A percentile compares a stretch with the other conserved stretches of the same genome.
phyloP scores from a whole-genome alignment of 64 coral and sea anemone genomes.

The Dendrophyllia cribrosa region DNA sequence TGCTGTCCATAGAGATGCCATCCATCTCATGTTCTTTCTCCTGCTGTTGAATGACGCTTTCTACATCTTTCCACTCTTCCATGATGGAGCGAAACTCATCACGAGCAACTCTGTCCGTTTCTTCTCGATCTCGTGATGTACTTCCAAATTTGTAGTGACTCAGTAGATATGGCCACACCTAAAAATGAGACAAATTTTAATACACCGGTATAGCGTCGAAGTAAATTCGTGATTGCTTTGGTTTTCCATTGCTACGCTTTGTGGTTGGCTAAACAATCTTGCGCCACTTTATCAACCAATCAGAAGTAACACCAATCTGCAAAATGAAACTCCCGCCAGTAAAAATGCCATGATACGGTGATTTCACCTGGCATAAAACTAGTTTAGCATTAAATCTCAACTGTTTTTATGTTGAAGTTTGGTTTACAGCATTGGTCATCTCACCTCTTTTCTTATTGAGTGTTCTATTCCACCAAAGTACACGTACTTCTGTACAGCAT shows the following conservation, averaged over 20 bases:
- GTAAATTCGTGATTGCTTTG: too few species aligned
- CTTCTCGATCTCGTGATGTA: slow-evolving; percentile 71
- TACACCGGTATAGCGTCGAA: too few species aligned
- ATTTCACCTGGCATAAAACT: too few species aligned
- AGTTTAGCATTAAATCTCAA: too few species aligned
- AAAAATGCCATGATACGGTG: too few species aligned
- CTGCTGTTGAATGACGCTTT: slow-evolving; percentile 69
- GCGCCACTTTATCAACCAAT: too few species aligned
- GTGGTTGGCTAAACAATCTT: too few species aligned
- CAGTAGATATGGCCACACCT: slow-evolving; percentile 99
- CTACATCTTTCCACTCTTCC: slow-evolving; percentile 94
- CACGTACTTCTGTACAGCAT: slow-evolving; percentile 53
- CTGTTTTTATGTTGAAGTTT: too few species aligned
- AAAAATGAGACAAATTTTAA: background rate
- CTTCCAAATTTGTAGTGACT: slow-evolving; percentile 92
- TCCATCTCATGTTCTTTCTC: slow-evolving; percentile 89
- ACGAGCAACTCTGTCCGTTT: slow-evolving; percentile 44
- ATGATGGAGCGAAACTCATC: slow-evolving; percentile 67
- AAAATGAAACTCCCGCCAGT: too few species aligned
- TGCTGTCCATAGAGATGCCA: slow-evolving; percentile 85
- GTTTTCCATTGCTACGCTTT: too few species aligned
- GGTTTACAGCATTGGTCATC: background rate
- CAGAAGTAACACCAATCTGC: too few species aligned
- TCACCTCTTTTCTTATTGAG: slow-evolving; percentile 88
- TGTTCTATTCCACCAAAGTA: slow-evolving; percentile 94